phyloP scores from a whole-genome alignment of 2,113 vertebrate species.

The Mus musculus region GRCm39 chr1:180653001-180653500 shows the following conservation, averaged over 20 bases:
- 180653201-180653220: background rate
- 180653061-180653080: background rate
- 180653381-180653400: background rate
- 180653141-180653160: conserved; percentile 26
- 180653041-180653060: background rate
- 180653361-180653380: background rate
- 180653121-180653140: background rate
- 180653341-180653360: background rate
- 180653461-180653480: background rate
- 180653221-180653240: background rate
- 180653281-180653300: conserved; percentile 38
- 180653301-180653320: background rate
- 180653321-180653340: background rate
- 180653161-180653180: conserved; percentile 38
- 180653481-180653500: background rate
- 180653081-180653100: too few species aligned
- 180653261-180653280: background rate
- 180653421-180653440: background rate
- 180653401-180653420: background rate
- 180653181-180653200: background rate
- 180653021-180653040: background rate
- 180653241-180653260: background rate
- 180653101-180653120: background rate
- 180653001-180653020: background rate
- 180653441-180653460: background rate